Base-by-base conservation (phyloP, 1,140 invertebrate genomes). In the Hermetia illucens region DNA sequence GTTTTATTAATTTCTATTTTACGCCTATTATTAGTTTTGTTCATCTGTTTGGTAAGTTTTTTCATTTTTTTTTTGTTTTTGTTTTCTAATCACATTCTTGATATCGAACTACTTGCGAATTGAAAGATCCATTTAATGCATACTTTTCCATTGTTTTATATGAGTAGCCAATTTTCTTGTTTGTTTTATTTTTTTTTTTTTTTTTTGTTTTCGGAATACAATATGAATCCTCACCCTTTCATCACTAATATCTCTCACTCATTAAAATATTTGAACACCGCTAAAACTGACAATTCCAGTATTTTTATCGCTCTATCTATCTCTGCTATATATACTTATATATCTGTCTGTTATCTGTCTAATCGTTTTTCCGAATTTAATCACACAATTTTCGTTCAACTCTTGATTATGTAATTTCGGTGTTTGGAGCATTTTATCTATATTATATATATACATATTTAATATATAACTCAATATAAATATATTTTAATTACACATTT, bases 91-190 rank as follows among this genome's bases (percentile, higher is more conserved):
- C 13, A 12, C 5, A 17, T 19, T 19, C 6, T 6, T 6, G 13
- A 24, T 36, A 24, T 32, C 5, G 17, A 25, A 25, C n/a, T n/a
- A n/a, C 8, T 25, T n/a, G n/a, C 24, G 8, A 9, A 25, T 25
- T 25, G 24, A 25, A 25, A 25, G 8, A 9, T 8, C 8, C 24
- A 25, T 8, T 25, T 8, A n/a, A 25, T n/a, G 24, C 24, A n/a
- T 25, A 9, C n/a, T 9, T 25, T n/a, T 25, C 17, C 29, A 13
- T 30, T 30, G 29, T 30, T 30, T 16, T 13, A n/a, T 13, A 3
- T 30, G 13, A 13, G 29, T 13, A 30, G n/a, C 13, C 29, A 30
- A 48, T 48, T 53, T 46, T 51, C 52, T 47, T 21, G 37, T 29
- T 17, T 41, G 34, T 22, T 38, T 29, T 38, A 40, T 41, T 34